These are phyloP conservation scores for Apostichopus japonicus DNA, from an alignment of 35 echinoderm and acorn worm genomes.

Conservation along the genomic window DNA sequence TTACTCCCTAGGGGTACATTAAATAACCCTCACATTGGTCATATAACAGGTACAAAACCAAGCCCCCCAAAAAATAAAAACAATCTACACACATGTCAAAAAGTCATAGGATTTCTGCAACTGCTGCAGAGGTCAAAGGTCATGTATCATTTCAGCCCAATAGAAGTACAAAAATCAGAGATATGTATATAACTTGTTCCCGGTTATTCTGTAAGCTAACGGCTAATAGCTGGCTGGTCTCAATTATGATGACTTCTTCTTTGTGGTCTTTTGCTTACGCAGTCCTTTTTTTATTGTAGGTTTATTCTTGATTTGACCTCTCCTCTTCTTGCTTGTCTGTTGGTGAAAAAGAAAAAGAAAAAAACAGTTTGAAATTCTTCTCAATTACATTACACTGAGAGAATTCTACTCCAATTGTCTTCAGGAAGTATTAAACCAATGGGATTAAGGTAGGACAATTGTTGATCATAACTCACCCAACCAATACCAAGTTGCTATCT, in stretches of 20 bases:
- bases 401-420: no score
- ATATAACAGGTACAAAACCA: neutral
- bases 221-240: neutral
- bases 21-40: no score
- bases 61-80: neutral
- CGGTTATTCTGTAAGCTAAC: no score
- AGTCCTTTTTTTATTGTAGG: slow-evolving; percentile 37
- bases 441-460: no score
- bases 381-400: neutral
- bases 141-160: neutral
- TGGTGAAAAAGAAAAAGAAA: neutral
- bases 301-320: slow-evolving; percentile 58
- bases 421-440: no score
- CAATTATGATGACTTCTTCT: slow-evolving; percentile 40
- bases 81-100: neutral
- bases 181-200: neutral
- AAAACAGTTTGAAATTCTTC: neutral
- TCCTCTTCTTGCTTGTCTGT: slow-evolving; percentile 54
- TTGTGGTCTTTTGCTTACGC: slow-evolving; percentile 21
- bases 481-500: no score
- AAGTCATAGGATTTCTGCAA: neutral
- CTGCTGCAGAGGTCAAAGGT: neutral
- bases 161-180: neutral
- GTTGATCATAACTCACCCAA: no score
- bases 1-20: no score